Conservation (phyloP, 2,888 invertebrate species). For the Drosophila rellima region DNA sequence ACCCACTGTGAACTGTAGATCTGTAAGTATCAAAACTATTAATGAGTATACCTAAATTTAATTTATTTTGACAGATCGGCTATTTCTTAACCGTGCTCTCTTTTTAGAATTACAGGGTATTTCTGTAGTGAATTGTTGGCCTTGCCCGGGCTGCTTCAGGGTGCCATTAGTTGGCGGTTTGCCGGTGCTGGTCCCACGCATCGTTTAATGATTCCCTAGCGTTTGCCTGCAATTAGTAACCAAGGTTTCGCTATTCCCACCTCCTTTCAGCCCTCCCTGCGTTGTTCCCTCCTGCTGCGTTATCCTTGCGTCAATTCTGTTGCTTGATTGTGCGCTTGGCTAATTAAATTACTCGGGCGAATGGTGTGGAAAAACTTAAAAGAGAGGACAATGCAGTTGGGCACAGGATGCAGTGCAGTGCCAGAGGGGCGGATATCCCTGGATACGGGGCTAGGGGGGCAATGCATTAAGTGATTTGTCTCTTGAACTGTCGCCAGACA, state of each 20-base stretch:
- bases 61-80: neutral
- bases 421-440: conserved; percentile 11
- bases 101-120: conserved; percentile 30
- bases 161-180: conserved; percentile 20
- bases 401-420: neutral
- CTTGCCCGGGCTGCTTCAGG: conserved; percentile 38
- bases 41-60: neutral
- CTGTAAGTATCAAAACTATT: neutral
- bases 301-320: conserved; percentile 67
- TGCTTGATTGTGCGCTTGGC: conserved; percentile 46
- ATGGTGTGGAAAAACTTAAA: conserved; percentile 53
- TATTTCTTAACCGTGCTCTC: conserved; percentile 4
- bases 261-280: conserved; percentile 14
- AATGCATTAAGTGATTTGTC: conserved; percentile 65
- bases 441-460: neutral
- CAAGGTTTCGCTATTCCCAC: conserved; percentile 61
- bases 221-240: conserved; percentile 55
- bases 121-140: conserved; percentile 36
- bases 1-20: neutral
- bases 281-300: conserved; percentile 17
- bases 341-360: conserved; percentile 69
- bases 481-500: conserved; percentile 53
- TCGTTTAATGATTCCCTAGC: conserved; percentile 42
- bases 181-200: conserved; percentile 57
- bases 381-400: conserved; percentile 26